Evolutionary conservation across 2,888 invertebrate genomes (phyloP).

Genomic region (Pterostichus madidus): DNA sequence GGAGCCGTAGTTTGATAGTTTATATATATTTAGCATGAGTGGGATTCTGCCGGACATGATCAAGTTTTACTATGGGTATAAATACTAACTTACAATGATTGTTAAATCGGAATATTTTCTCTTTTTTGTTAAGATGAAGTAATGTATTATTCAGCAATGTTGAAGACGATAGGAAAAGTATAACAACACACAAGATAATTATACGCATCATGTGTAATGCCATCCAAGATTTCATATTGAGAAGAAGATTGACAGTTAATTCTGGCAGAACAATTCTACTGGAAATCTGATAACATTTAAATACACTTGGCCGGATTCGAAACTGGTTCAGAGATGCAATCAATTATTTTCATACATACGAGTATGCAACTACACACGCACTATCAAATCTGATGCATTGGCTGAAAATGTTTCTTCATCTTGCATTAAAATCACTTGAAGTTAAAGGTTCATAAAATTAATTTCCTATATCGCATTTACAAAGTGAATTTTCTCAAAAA

Average conservation of each 20-base stretch:
- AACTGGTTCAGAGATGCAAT: conserved; percentile 50
- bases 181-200: not conserved
- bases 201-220: not conserved
- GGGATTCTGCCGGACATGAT: too few relatives aligned
- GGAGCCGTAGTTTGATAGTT: too few relatives aligned
- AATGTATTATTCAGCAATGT: too few relatives aligned
- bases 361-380: conserved; percentile 21
- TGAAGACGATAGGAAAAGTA: too few relatives aligned
- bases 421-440: conserved; percentile 8
- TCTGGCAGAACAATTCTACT: conserved; percentile 33
- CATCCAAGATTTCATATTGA: not conserved
- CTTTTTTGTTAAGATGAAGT: too few relatives aligned
- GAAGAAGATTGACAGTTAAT: conserved; percentile 27
- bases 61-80: too few relatives aligned
- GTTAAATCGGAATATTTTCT: too few relatives aligned
- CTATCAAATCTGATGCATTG: conserved; percentile 23
- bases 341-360: conserved; percentile 32
- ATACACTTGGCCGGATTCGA: conserved; percentile 36
- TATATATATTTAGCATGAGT: too few relatives aligned
- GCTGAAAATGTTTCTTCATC: conserved; percentile 10
- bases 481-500: too few relatives aligned
- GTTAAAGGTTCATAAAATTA: too few relatives aligned
- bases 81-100: too few relatives aligned
- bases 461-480: too few relatives aligned
- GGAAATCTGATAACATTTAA: conserved; percentile 36